Conservation (phyloP, 2,888 invertebrate species). For the Eilema depressum region DNA sequence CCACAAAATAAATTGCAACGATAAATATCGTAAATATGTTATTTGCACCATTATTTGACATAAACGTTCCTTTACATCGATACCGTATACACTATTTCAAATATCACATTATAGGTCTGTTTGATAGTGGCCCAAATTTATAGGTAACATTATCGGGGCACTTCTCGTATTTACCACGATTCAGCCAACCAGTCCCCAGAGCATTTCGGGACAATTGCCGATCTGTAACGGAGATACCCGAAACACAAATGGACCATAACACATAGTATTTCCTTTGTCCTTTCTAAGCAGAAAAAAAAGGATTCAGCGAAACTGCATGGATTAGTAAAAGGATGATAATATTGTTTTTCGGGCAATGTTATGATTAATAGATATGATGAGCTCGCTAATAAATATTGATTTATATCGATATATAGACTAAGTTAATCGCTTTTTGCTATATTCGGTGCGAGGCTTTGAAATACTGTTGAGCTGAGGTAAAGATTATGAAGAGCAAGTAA, state of each 20-base stretch:
- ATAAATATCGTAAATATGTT: neutral
- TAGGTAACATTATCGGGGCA: conserved; percentile 65
- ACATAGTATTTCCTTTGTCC: conserved; percentile 48
- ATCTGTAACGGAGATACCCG: conserved; percentile 66
- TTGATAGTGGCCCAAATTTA: conserved; percentile 68
- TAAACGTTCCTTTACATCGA: neutral
- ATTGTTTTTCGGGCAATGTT: neutral
- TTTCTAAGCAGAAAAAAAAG: conserved; percentile 27
- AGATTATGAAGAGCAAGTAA: neutral
- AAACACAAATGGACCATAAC: conserved; percentile 67
- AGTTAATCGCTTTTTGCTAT: neutral
- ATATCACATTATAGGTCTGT: conserved; percentile 52
- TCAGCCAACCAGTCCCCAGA: conserved; percentile 55
- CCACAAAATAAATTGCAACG: neutral
- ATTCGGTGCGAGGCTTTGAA: neutral
- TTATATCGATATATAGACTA: neutral
- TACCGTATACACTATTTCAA: conserved; percentile 38
- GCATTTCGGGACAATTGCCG: conserved; percentile 62
- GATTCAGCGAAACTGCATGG: conserved; percentile 31
- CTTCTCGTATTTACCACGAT: conserved; percentile 71
- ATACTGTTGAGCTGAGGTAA: neutral
- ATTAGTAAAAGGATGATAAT: conserved; percentile 26
- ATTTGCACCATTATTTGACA: neutral
- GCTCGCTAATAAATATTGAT: neutral
- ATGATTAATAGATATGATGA: conserved; percentile 6